Evolutionary conservation across 2,888 invertebrate genomes (phyloP).

Genomic region (Isoperla grammatica): DNA sequence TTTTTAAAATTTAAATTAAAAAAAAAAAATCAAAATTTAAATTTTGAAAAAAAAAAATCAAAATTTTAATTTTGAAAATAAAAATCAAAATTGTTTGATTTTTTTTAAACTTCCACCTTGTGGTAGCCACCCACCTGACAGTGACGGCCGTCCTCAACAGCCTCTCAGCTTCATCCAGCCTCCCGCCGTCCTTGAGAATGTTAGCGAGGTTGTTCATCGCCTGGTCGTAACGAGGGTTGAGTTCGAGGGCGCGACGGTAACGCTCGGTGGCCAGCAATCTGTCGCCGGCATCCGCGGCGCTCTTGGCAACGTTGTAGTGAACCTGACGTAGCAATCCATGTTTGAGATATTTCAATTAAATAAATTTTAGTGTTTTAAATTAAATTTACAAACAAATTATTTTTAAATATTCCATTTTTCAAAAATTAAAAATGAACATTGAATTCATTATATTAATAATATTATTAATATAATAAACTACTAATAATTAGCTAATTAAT

Average conservation of each 20-base stretch:
- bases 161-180: conserved; percentile 63
- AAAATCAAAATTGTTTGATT: too few species aligned
- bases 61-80: too few species aligned
- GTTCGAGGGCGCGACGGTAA: conserved; percentile 68
- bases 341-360: background rate
- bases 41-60: too few species aligned
- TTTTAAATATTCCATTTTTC: background rate
- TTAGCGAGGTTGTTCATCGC: conserved; percentile 93
- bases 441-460: too few species aligned
- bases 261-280: conserved; percentile 63
- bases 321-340: conserved; percentile 14
- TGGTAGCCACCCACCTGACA: conserved; percentile 56
- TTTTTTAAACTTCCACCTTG: too few species aligned
- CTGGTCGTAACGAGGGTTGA: conserved; percentile 80
- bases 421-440: too few species aligned
- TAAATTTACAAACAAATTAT: background rate
- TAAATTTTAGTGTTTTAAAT: background rate
- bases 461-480: too few species aligned
- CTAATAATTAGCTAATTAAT: too few species aligned
- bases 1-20: too few species aligned
- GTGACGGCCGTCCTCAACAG: conserved; percentile 66
- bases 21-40: too few species aligned
- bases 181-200: conserved; percentile 65
- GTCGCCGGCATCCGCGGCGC: conserved; percentile 69
- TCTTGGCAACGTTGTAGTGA: conserved; percentile 84